Percentiles rank a stretch among this genome's conserved stretches.
Evolutionary conservation across 2,797 vertebrate genomes (phyloP).

Genomic region (Labeo calbasu): DNA sequence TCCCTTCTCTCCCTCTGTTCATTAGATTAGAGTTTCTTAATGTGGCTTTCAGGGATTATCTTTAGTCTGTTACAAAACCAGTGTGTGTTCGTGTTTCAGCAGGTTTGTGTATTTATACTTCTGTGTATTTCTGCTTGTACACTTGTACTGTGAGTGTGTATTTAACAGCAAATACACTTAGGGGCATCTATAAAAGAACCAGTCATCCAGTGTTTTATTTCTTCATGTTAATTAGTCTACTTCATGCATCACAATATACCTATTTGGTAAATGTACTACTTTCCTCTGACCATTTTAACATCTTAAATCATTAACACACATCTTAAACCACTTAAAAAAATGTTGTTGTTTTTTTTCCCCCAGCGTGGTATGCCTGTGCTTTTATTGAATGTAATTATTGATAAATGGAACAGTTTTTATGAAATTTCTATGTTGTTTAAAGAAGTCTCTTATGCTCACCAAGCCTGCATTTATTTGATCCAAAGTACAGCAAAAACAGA

Average conservation of each 20-base stretch:
- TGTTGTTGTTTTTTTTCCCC: too few species aligned
- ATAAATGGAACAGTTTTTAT: background rate
- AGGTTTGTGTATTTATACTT: conserved; percentile 13
- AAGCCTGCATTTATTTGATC: background rate
- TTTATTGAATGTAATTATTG: background rate
- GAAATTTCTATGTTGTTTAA: background rate
- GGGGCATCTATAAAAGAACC: background rate
- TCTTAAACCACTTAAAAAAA: background rate
- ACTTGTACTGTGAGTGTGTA: background rate
- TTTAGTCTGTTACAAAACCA: conserved; percentile 48
- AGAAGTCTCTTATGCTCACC: background rate
- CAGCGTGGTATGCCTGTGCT: background rate
- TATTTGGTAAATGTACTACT: background rate
- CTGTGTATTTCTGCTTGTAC: conserved; percentile 10
- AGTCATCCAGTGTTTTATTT: background rate
- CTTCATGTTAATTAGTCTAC: background rate
- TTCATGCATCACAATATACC: background rate
- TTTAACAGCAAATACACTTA: background rate
- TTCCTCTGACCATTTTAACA: background rate
- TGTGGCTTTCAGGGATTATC: conserved; percentile 43
- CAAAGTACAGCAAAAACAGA: background rate
- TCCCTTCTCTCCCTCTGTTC: conserved; percentile 5
- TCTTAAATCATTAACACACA: background rate
- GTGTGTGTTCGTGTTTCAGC: conserved; percentile 1
- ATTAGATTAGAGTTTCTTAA: conserved; percentile 39